These are phyloP conservation scores for Marasmarcha lunaedactyla DNA, from an alignment of 2,888 invertebrate species.

Conservation along the genomic window DNA sequence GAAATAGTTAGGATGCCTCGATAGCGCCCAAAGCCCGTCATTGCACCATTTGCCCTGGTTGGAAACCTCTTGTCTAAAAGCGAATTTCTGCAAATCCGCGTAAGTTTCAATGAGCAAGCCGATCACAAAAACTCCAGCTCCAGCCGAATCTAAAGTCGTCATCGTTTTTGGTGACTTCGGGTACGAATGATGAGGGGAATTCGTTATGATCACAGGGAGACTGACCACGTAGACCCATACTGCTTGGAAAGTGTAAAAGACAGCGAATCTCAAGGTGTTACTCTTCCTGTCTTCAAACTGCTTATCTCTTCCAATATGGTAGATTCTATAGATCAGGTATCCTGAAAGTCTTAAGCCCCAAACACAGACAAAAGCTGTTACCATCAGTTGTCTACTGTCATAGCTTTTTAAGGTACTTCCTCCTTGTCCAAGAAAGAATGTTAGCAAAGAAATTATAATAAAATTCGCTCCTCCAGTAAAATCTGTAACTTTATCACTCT, in stretches of 20 bases:
- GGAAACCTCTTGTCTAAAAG: slow-evolving; percentile 87
- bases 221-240: slow-evolving; percentile 94
- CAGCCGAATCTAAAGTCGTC: slow-evolving; percentile 89
- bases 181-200: slow-evolving; percentile 84
- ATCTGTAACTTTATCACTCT: slow-evolving; percentile 92
- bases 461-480: slow-evolving; percentile 95
- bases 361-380: slow-evolving; percentile 86
- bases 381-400: slow-evolving; percentile 91
- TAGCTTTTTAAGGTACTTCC: slow-evolving; percentile 79
- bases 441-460: slow-evolving; percentile 87
- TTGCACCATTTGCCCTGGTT: slow-evolving; percentile 95
- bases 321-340: slow-evolving; percentile 89
- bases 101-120: slow-evolving; percentile 90
- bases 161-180: slow-evolving; percentile 83
- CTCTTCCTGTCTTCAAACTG: slow-evolving; percentile 90
- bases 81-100: slow-evolving; percentile 92
- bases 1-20: slow-evolving; percentile 94
- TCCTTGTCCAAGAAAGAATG: slow-evolving; percentile 87
- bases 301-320: slow-evolving; percentile 91
- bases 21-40: slow-evolving; percentile 89
- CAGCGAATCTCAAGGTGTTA: slow-evolving; percentile 88
- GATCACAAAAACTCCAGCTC: slow-evolving; percentile 85
- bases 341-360: slow-evolving; percentile 91
- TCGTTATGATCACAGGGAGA: slow-evolving; percentile 90
- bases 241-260: slow-evolving; percentile 93